phyloP scores from a whole-genome alignment of 2,888 invertebrate genomes.

The Strigamia maritima region DNA sequence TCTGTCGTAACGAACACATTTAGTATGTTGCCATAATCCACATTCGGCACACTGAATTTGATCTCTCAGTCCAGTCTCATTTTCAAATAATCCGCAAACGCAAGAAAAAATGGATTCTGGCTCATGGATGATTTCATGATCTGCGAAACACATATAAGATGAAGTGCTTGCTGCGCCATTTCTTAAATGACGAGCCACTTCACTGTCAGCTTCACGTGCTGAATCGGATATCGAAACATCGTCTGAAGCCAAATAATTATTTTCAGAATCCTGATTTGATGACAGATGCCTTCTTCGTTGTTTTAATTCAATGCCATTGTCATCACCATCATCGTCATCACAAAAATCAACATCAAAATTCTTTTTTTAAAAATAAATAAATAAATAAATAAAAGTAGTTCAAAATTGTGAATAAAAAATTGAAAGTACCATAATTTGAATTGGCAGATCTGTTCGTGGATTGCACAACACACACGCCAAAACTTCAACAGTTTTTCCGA shows the following conservation, averaged over 20 bases:
- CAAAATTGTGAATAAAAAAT: no score
- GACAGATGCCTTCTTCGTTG: no score
- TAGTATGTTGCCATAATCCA: slow-evolving; percentile 61
- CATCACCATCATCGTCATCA: no score
- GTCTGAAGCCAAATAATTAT: slow-evolving; percentile 52
- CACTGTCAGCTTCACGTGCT: slow-evolving; percentile 31
- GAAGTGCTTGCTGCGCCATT: slow-evolving; percentile 31
- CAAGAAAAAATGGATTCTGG: not conserved
- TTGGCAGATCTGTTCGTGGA: slow-evolving; percentile 47
- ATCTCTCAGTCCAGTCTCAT: slow-evolving; percentile 1
- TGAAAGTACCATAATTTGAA: slow-evolving; percentile 47
- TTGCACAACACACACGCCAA: slow-evolving; percentile 64
- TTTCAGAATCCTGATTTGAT: no score
- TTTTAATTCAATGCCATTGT: no score
- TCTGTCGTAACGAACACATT: slow-evolving; percentile 60
- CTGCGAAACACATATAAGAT: no score
- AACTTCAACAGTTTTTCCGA: slow-evolving; percentile 76
- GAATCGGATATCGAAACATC: slow-evolving; percentile 44
- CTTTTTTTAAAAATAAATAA: no score
- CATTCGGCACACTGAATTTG: slow-evolving; percentile 61
- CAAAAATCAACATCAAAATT: no score
- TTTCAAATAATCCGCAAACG: not conserved
- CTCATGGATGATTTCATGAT: not conserved
- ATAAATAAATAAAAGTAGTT: no score
- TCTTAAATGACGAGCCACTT: slow-evolving; percentile 35